These are phyloP conservation scores for Cecropterus lyciades DNA, from an alignment of 1,140 invertebrate genomes.

Conservation along the genomic window DNA sequence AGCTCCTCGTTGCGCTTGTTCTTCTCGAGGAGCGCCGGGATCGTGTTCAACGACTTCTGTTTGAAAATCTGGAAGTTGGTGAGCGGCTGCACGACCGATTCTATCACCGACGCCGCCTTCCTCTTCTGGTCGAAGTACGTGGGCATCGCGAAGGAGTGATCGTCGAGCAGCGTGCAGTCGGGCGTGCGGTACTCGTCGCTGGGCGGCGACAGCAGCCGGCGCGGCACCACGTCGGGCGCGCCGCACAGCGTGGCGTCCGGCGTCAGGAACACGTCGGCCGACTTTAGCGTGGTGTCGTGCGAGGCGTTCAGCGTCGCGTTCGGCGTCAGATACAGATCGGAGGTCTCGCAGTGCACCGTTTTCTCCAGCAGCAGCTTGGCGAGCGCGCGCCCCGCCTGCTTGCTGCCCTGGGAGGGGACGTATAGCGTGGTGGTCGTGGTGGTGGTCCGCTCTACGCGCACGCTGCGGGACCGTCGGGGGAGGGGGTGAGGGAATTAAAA, in stretches of 20 bases:
- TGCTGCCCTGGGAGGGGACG: constrained; percentile 52
- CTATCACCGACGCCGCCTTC: constrained; percentile 61
- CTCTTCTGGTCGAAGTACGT: constrained; percentile 80
- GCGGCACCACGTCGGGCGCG: constrained; percentile 67
- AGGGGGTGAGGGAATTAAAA: constrained; percentile 37
- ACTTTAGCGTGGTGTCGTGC: constrained; percentile 51
- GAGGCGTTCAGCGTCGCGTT: constrained; percentile 67
- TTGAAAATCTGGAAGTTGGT: constrained; percentile 81
- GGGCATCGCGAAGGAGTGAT: constrained; percentile 72
- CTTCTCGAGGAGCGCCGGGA: constrained; percentile 71
- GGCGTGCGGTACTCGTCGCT: constrained; percentile 72
- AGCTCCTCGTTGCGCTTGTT: constrained; percentile 67
- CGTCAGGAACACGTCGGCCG: constrained; percentile 62
- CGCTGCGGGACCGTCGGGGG: constrained; percentile 46
- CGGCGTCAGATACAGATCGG: constrained; percentile 69
- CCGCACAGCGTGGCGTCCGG: constrained; percentile 62
- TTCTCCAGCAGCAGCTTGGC: constrained; percentile 65
- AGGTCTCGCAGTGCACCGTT: constrained; percentile 56
- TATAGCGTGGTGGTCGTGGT: constrained; percentile 55
- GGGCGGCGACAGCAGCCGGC: constrained; percentile 53
- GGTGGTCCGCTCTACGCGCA: constrained; percentile 55
- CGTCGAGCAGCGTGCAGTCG: constrained; percentile 57
- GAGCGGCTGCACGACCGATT: constrained; percentile 70
- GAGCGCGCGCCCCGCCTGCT: constrained; percentile 56
- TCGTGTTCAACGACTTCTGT: constrained; percentile 80